Evolutionary conservation across 2,888 invertebrate genomes (phyloP).

Genomic region (Leptopilina drosophilae): DNA sequence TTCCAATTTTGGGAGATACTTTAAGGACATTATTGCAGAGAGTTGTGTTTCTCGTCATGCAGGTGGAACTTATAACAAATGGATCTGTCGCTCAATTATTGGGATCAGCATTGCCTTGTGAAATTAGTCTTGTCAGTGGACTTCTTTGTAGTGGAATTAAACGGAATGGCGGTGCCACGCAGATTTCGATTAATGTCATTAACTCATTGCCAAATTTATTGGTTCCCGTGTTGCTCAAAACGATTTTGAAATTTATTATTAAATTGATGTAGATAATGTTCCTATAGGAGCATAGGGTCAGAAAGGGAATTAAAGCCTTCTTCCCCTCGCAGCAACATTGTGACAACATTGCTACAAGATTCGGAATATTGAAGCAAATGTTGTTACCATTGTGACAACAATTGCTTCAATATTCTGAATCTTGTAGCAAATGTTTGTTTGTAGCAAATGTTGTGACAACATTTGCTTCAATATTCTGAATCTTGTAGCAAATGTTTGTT

Average conservation of each 20-base stretch:
- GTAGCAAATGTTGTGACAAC: too few relatives aligned
- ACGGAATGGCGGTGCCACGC: conserved; percentile 48
- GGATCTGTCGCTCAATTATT: conserved; percentile 54
- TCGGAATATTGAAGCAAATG: too few relatives aligned
- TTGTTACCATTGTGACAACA: too few relatives aligned
- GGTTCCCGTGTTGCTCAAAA: conserved; percentile 51
- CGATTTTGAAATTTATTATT: conserved; percentile 1
- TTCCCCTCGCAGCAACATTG: too few relatives aligned
- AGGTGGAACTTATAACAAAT: conserved; percentile 47
- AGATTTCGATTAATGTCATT: conserved; percentile 42
- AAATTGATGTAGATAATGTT: not conserved
- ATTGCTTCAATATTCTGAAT: too few relatives aligned
- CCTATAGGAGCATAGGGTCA: too few relatives aligned
- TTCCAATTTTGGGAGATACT: conserved; percentile 51
- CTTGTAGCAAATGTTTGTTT: too few relatives aligned
- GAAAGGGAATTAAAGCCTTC: too few relatives aligned
- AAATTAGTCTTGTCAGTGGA: conserved; percentile 23
- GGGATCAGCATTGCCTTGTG: conserved; percentile 59
- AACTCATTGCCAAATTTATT: conserved; percentile 47
- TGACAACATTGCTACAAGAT: too few relatives aligned
- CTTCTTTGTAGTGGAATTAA: conserved; percentile 55
- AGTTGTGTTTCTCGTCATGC: not conserved
- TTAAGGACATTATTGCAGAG: not conserved
- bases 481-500: too few relatives aligned
- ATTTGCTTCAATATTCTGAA: too few relatives aligned